Evolutionary conservation across 2,797 vertebrate species (phyloP).

Genomic region (Pseudochaenichthys georgianus): DNA sequence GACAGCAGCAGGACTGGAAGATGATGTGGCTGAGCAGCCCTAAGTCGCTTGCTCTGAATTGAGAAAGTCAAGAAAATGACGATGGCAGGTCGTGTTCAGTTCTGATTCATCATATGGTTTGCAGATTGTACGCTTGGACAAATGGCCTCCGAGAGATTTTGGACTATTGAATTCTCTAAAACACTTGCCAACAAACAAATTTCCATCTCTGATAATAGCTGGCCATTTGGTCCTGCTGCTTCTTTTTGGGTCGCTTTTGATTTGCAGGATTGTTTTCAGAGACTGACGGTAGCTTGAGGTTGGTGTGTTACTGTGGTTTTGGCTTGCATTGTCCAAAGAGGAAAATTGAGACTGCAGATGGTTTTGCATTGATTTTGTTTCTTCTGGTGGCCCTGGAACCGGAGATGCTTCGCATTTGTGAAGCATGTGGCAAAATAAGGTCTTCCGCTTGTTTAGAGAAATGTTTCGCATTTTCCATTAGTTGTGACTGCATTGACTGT

Average conservation of each 20-base stretch:
- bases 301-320: constrained; percentile 21
- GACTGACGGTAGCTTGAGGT: constrained; percentile 17
- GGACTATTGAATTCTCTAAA: constrained; percentile 93
- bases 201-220: constrained; percentile 94
- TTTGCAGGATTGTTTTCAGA: constrained; percentile 31
- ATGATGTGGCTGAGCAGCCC: constrained; percentile 79
- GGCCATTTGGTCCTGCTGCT: constrained; percentile 94
- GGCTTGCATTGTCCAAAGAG: constrained; percentile 17
- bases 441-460: constrained; percentile 47
- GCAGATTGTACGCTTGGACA: constrained; percentile 93
- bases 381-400: constrained; percentile 40
- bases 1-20: constrained; percentile 81
- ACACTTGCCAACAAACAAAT: constrained; percentile 95
- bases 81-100: constrained; percentile 88
- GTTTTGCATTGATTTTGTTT: constrained; percentile 48
- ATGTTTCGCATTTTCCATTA: constrained; percentile 49
- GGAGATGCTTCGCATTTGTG: constrained; percentile 56
- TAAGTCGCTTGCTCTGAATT: constrained; percentile 89
- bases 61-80: constrained; percentile 92
- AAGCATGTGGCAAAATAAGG: constrained; percentile 44
- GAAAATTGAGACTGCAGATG: constrained; percentile 38
- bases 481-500: constrained; percentile 51
- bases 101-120: constrained; percentile 91
- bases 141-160: constrained; percentile 95
- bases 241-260: constrained; percentile 79